Percentiles rank a stretch among this genome's conserved stretches.
phyloP scores from a whole-genome alignment of 1,140 invertebrate genomes.

The Amphibalanus amphitrite region DNA sequence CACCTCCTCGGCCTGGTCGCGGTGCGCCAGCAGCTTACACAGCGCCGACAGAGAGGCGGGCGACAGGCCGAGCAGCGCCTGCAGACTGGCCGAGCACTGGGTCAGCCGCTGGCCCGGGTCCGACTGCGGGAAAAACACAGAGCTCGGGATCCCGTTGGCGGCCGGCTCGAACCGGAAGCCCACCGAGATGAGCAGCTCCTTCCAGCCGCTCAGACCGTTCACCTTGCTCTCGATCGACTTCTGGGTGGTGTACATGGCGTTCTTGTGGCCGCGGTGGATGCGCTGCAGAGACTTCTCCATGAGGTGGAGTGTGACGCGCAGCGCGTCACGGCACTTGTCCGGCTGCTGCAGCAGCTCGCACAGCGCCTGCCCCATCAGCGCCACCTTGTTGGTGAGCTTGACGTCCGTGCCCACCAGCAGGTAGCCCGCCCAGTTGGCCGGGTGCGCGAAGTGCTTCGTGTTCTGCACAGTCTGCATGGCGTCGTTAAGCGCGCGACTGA shows the following conservation, averaged over 20 bases:
- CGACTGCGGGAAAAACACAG: constrained; percentile 90
- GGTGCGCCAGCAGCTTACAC: constrained; percentile 56
- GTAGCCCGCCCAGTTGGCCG: constrained; percentile 90
- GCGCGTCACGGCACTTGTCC: constrained; percentile 49
- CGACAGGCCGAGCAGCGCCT: constrained; percentile 67
- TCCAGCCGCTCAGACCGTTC: constrained; percentile 73
- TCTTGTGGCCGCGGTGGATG: constrained; percentile 83
- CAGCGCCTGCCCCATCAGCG: constrained; percentile 83
- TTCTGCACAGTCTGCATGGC: constrained; percentile 90
- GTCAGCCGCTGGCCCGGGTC: constrained; percentile 83
- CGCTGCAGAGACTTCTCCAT: constrained; percentile 86
- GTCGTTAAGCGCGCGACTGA: constrained; percentile 60
- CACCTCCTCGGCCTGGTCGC: constrained; percentile 63
- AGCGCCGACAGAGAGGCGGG: constrained; percentile 57
- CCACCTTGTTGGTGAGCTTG: constrained; percentile 74
- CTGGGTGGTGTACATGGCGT: constrained; percentile 94
- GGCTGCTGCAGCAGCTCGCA: constrained; percentile 69
- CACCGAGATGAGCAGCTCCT: constrained; percentile 81
- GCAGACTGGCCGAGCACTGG: constrained; percentile 81
- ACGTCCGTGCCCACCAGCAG: constrained; percentile 68
- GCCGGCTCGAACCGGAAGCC: constrained; percentile 89
- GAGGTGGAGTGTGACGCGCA: constrained; percentile 38
- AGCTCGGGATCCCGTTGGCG: constrained; percentile 80
- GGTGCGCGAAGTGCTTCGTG: constrained; percentile 88
- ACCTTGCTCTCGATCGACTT: constrained; percentile 91